phyloP scores from a whole-genome alignment of 2,113 vertebrate species.

The Myanophis thanlyinensis region DNA sequence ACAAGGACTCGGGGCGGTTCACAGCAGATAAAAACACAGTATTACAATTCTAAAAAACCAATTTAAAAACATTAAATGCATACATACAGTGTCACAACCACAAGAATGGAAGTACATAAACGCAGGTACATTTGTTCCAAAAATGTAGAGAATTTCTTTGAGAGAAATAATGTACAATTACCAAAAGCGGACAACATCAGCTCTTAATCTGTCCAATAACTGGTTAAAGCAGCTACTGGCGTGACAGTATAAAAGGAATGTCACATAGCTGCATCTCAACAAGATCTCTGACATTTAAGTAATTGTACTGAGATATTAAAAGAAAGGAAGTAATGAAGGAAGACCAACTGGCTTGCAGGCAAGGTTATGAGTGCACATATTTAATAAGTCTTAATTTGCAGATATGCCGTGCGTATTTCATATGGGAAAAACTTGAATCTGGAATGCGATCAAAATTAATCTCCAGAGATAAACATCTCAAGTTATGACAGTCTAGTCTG shows the following conservation, averaged over 20 bases:
- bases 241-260: neutral
- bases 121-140: neutral
- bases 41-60: too few relatives aligned
- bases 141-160: neutral
- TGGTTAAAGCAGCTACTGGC: neutral
- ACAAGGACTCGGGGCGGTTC: too few relatives aligned
- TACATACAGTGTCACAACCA: too few relatives aligned
- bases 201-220: neutral
- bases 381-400: neutral
- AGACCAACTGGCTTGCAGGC: too few relatives aligned
- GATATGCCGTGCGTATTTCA: neutral
- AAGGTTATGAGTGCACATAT: neutral
- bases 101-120: neutral
- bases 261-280: neutral
- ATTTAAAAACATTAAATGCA: too few relatives aligned
- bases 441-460: neutral
- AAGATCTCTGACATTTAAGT: neutral
- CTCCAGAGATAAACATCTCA: neutral
- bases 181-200: neutral
- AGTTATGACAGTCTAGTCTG: neutral
- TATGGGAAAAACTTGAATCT: neutral
- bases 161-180: neutral
- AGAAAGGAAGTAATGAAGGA: neutral
- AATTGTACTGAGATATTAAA: neutral
- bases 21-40: too few relatives aligned